A percentile compares a stretch with the other conserved stretches of the same genome.
Evolutionary conservation across 2,888 invertebrate species (phyloP).

Genomic region (Zaprionus lineosus): DNA sequence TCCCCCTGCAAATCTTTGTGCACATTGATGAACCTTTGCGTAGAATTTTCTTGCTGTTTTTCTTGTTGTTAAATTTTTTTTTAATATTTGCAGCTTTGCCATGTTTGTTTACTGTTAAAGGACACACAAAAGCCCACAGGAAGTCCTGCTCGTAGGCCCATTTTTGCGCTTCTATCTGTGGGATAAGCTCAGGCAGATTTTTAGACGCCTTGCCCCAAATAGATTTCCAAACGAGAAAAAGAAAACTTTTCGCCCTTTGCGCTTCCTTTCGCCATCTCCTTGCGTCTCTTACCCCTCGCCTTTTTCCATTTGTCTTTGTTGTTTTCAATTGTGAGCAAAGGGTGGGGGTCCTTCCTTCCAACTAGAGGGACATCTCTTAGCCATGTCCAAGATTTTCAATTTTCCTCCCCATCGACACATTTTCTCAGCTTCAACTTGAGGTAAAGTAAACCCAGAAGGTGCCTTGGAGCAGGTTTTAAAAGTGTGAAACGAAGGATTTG

Average conservation of each 20-base stretch:
- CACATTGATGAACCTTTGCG: conserved; percentile 58
- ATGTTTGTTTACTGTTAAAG: conserved; percentile 66
- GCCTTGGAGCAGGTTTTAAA: conserved; percentile 6
- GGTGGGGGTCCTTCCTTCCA: no score
- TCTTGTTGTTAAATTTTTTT: conserved; percentile 23
- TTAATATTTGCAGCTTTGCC: conserved; percentile 65
- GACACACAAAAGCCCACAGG: conserved; percentile 50
- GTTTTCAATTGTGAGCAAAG: conserved; percentile 14
- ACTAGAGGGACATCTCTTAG: not conserved
- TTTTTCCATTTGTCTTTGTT: conserved; percentile 31
- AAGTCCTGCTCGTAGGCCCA: conserved; percentile 51
- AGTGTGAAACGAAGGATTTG: not conserved
- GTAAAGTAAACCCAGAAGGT: conserved; percentile 38
- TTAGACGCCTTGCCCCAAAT: conserved; percentile 34
- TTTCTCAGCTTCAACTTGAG: conserved; percentile 32
- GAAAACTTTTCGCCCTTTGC: conserved; percentile 50
- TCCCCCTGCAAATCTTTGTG: conserved; percentile 35
- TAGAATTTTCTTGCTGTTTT: conserved; percentile 18
- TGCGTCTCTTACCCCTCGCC: conserved; percentile 30
- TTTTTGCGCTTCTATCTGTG: conserved; percentile 31
- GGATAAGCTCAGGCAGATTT: conserved; percentile 50
- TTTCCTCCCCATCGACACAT: conserved; percentile 29
- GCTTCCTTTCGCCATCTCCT: conserved; percentile 27
- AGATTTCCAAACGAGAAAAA: conserved; percentile 44
- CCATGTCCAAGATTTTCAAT: conserved; percentile 33